Base-by-base conservation (phyloP, 1,140 invertebrate genomes). In the Sminthurides bifidus region DNA sequence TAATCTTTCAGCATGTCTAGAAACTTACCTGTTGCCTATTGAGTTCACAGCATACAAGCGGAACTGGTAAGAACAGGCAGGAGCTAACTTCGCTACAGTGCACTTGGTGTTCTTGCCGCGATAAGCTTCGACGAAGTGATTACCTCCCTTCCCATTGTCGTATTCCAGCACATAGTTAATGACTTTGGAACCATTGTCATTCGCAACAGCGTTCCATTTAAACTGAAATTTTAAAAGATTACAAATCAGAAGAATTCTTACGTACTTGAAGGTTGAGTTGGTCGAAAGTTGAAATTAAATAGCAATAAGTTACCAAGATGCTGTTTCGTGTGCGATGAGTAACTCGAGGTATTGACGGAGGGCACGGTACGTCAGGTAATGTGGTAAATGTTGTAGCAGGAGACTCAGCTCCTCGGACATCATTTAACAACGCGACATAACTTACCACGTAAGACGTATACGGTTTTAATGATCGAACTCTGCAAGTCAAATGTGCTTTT, bases 391-490 rank as follows among this genome's bases (percentile, higher is more conserved):
- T 72, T 4, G 75, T 71, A 62, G 66, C 75, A 67, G 72, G 74
- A 59, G 70, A 76, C 65, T 66, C 75, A 64, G 61, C 65, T 65
- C 79, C 72, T 66, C 73, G 68, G 65, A 70, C 58, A 68, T 75
- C 65, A 54, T 59, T 55, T 70, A 31, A 68, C 40, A 60, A 60
- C 17, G 64, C 65, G 64, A 81, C 80, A 35, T 85, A 72, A 54
- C 81, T 82, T 33, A 89, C 78, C 40, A 79, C 78, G 69, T 89
- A 91, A 63, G 86, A 83, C 65, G 83, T 83, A 3, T 82, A 84
- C 10, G 87, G 86, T 69, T 81, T 78, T 56, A 91, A 73, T 69
- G 89, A 84, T 70, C 84, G 79, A 49, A 90, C 81, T 54, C 79
- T 77, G 67, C 68, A 73, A 59, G n/a, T n/a, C n/a, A n/a, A n/a